phyloP scores from a whole-genome alignment of 2,888 invertebrate genomes.

The Xestobium rufovillosum region DNA sequence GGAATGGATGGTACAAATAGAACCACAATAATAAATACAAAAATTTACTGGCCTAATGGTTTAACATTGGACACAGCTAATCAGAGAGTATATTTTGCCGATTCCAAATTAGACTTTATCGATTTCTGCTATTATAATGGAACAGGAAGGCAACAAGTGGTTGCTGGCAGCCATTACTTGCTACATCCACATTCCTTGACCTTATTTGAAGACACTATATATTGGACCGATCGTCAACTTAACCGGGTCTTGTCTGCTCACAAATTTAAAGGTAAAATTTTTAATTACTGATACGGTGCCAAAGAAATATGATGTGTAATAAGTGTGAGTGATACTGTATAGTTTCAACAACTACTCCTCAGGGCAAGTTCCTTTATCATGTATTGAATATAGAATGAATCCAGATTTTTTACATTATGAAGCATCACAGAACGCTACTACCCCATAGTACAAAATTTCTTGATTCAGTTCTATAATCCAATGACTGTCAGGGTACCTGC shows the following conservation, averaged over 20 bases:
- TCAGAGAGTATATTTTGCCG: slow-evolving; percentile 91
- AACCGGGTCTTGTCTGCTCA: slow-evolving; percentile 86
- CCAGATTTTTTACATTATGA: too few relatives aligned
- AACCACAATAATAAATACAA: slow-evolving; percentile 78
- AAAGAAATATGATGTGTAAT: too few relatives aligned
- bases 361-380: neutral
- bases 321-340: too few relatives aligned
- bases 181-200: slow-evolving; percentile 93
- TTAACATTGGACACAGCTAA: slow-evolving; percentile 92
- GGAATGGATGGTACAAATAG: slow-evolving; percentile 93
- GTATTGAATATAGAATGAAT: too few relatives aligned
- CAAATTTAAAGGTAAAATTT: slow-evolving; percentile 67
- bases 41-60: slow-evolving; percentile 98
- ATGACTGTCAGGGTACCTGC: too few relatives aligned
- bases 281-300: slow-evolving; percentile 2
- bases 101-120: slow-evolving; percentile 94
- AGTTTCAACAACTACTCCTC: too few relatives aligned
- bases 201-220: slow-evolving; percentile 91
- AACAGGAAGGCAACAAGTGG: slow-evolving; percentile 76
- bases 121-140: slow-evolving; percentile 98
- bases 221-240: slow-evolving; percentile 93
- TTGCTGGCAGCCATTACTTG: slow-evolving; percentile 84
- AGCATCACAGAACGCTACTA: too few relatives aligned
- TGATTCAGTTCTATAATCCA: too few relatives aligned
- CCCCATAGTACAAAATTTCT: too few relatives aligned